A percentile compares a stretch with the other conserved stretches of the same genome.
Evolutionary conservation across 2,113 vertebrate genomes (phyloP).

Genomic region (Malurus alboscapulatus): DNA sequence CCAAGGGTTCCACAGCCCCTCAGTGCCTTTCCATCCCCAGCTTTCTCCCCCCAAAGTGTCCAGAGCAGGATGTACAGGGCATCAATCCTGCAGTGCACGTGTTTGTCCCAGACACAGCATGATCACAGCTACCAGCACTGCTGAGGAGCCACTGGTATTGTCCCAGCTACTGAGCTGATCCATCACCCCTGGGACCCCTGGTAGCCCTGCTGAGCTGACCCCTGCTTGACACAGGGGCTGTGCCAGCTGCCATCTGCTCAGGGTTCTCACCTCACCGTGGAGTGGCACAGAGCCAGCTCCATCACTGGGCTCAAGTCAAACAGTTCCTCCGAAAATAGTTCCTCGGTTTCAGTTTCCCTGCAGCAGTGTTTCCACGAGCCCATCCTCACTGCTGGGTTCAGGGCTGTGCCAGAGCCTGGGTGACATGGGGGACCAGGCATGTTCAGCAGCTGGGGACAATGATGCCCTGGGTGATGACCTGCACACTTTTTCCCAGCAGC

Average conservation of each 20-base stretch:
- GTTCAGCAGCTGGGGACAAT: background rate
- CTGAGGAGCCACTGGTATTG: fast-evolving
- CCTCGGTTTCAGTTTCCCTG: background rate
- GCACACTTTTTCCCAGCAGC: background rate
- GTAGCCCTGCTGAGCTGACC: background rate
- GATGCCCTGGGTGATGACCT: background rate
- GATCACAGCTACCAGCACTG: background rate
- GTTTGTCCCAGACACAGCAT: background rate
- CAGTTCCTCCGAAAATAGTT: background rate
- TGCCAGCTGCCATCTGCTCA: background rate
- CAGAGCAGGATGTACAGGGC: background rate
- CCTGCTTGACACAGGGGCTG: fast-evolving
- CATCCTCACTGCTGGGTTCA: background rate
- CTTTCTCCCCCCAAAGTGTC: background rate
- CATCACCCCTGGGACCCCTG: too few relatives aligned
- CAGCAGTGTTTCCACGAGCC: background rate
- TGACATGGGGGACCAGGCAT: background rate
- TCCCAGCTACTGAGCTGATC: background rate
- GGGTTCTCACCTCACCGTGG: background rate
- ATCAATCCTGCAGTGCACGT: background rate
- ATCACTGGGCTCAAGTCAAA: background rate
- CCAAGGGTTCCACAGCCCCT: background rate
- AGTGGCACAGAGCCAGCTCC: background rate
- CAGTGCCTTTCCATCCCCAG: fast-evolving
- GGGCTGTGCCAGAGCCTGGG: background rate